These are phyloP conservation scores for Australoheros scitulus DNA, from an alignment of 2,113 vertebrate species.

Conservation along the genomic window DNA sequence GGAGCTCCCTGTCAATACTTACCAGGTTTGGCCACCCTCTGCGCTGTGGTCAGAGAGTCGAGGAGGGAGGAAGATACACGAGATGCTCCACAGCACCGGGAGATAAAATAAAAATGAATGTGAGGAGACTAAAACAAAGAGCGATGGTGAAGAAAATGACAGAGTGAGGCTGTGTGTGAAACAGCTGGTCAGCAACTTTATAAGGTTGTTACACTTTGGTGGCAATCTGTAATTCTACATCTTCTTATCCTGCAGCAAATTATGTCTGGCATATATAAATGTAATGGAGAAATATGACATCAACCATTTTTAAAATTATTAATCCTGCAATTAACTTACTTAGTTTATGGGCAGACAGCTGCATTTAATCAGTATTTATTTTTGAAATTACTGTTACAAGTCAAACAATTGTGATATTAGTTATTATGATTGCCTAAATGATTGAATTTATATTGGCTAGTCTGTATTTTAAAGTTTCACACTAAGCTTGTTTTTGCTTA, in stretches of 20 bases:
- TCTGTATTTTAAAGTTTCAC: no score
- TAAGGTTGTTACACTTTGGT: slow-evolving; percentile 43
- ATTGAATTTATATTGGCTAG: not conserved
- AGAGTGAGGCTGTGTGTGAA: slow-evolving; percentile 41
- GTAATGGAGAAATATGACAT: not conserved
- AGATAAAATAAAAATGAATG: slow-evolving; percentile 65
- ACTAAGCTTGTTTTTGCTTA: not conserved
- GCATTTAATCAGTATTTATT: not conserved
- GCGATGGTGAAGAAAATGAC: slow-evolving; percentile 48
- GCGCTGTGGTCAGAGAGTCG: slow-evolving; percentile 74
- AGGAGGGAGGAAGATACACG: slow-evolving; percentile 51
- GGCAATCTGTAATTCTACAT: slow-evolving; percentile 1
- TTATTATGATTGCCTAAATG: not conserved
- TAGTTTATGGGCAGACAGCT: not conserved
- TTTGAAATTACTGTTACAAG: not conserved
- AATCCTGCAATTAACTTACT: not conserved
- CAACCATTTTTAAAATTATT: not conserved
- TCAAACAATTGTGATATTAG: not conserved
- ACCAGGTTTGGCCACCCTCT: slow-evolving; percentile 82
- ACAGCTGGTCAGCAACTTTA: slow-evolving; percentile 31
- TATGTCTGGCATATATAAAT: not conserved
- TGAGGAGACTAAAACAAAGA: slow-evolving; percentile 53
- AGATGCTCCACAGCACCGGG: slow-evolving; percentile 60
- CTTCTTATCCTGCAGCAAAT: not conserved
- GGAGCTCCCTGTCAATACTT: slow-evolving; percentile 84